Percentiles rank a stretch among this genome's conserved stretches.
These are phyloP conservation scores for Pterophyllum scalare DNA, from an alignment of 2,113 vertebrate genomes.

Conservation along the genomic window DNA sequence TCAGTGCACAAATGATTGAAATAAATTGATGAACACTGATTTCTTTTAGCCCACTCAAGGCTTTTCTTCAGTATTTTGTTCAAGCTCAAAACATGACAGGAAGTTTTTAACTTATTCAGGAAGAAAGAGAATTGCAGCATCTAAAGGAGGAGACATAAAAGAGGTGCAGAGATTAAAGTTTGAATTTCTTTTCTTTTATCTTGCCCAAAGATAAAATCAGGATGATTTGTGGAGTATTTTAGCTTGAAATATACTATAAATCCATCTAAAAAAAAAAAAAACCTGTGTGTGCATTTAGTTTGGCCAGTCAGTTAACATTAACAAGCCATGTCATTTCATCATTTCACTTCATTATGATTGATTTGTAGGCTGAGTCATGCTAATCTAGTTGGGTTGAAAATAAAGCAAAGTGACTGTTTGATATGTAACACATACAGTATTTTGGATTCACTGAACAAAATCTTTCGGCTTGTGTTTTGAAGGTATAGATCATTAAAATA, in stretches of 20 bases:
- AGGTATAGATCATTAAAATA: neutral
- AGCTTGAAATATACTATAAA: neutral
- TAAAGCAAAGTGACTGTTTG: neutral
- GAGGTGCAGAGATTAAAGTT: constrained; percentile 31
- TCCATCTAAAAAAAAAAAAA: too few relatives aligned
- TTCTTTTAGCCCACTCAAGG: constrained; percentile 10
- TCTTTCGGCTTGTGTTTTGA: neutral
- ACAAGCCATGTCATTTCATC: neutral
- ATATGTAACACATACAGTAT: neutral
- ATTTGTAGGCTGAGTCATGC: neutral
- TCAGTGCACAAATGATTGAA: neutral
- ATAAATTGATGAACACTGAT: neutral
- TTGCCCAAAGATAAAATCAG: neutral
- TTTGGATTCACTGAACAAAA: neutral
- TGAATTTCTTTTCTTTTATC: neutral
- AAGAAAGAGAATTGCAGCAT: constrained; percentile 42
- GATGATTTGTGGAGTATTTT: neutral
- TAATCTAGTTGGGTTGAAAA: neutral
- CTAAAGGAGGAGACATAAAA: constrained; percentile 30
- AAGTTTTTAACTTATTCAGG: constrained; percentile 28
- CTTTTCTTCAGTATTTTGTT: constrained; percentile 22
- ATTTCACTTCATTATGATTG: neutral
- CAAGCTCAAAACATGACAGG: constrained; percentile 10
- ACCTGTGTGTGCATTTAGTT: neutral
- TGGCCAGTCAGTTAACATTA: neutral